Evolutionary conservation across 2,113 vertebrate species (phyloP).

Genomic region (Hypocryptadius cinnamomeus): DNA sequence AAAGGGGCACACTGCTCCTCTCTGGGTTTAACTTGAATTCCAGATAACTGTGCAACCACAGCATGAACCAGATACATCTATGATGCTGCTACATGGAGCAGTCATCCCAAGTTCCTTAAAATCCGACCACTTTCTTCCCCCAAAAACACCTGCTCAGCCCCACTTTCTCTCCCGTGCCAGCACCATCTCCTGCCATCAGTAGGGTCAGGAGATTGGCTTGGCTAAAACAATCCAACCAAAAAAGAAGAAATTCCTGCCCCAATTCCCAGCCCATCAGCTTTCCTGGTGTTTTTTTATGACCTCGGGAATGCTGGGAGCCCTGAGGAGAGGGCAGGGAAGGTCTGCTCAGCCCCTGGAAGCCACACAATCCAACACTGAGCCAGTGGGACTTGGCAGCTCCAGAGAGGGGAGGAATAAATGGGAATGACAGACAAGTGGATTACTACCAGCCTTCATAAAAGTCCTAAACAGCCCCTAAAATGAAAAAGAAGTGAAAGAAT

Average conservation of each 20-base stretch:
- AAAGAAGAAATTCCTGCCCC: background rate
- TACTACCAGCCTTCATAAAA: background rate
- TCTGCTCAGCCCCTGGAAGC: background rate
- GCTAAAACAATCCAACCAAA: fast-evolving
- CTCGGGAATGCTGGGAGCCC: background rate
- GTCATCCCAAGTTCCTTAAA: background rate
- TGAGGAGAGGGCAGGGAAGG: background rate
- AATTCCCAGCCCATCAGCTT: background rate
- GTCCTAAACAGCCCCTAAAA: background rate
- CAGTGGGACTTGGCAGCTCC: background rate
- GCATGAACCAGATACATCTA: background rate
- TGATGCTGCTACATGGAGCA: background rate
- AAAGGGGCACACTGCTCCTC: background rate
- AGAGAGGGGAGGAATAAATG: background rate
- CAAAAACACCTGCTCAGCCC: background rate
- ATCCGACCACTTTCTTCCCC: background rate
- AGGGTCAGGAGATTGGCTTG: background rate
- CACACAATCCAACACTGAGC: background rate
- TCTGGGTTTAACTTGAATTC: background rate
- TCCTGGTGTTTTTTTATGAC: fast-evolving
- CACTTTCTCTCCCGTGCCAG: background rate
- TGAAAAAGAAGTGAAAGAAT: background rate
- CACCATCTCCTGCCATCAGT: background rate
- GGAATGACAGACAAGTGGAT: background rate
- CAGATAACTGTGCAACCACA: background rate